Evolutionary conservation across 35 echinoderm and acorn worm genomes (phyloP), one percentile per base, ranked within the genome.

Genomic region (Lytechinus variegatus): DNA sequence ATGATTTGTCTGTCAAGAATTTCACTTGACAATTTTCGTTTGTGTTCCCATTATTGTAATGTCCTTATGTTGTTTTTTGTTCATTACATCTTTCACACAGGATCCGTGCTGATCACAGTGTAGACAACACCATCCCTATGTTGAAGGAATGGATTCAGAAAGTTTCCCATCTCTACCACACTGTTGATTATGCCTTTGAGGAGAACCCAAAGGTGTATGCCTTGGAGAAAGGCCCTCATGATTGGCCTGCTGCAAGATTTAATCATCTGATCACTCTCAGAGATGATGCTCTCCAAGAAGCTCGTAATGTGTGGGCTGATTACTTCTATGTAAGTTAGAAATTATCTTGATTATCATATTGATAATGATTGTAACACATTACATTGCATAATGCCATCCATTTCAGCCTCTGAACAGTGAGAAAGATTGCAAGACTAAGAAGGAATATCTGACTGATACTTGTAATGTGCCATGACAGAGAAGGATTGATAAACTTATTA

Each of bases 51-150:
- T 58, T 58, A 10, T 58, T 58, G 9, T 58, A 11, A 58, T 58
- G 1, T 9, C 2, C 9, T 11, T 71, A 24, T 21, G 0, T 3
- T 24, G 3, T 21, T 21, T 1, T 6, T 53, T 29, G 10, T 29
- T 10, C 52, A 89, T 54, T 93, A 95, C 79, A 13, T 87, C 12
- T 95, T 94, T 94, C 44, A 60, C 94, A 29, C n/a, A 99, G 98
- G 98, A 99, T 99, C 72, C 93, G 95, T 86, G 97, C 86, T 86
- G 98, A 99, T 86, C 98, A 99, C 95, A 97, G 96, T 57, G 93
- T 97, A 53, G 98, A 99, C 71, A 96, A 97, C 89, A 97, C 97
- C 27, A 96, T 97, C 8, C 87, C 94, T n/a, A 91, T 99, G 72
- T 86, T 99, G 14, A 89, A 95, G 52, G 97, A 99, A 71, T 99